A percentile compares a stretch with the other conserved stretches of the same genome.
Evolutionary conservation across 1,140 invertebrate genomes (phyloP).

Genomic region (Drosophila neocordata): DNA sequence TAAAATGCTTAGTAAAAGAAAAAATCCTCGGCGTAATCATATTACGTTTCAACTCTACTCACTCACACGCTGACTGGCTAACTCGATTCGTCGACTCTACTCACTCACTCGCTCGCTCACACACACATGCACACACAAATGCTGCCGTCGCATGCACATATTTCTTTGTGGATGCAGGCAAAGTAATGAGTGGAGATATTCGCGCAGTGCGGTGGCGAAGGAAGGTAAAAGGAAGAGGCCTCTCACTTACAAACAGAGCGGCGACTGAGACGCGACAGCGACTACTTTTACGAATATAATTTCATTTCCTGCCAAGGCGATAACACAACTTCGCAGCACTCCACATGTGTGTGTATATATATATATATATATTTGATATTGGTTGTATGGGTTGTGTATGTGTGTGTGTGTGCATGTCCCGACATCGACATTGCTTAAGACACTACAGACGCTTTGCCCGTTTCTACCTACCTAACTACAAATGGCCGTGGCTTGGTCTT

Average conservation of each 20-base stretch:
- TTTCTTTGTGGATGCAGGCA: background rate
- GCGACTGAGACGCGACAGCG: conserved; percentile 20
- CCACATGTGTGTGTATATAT: conserved; percentile 18
- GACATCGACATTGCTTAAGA: conserved; percentile 57
- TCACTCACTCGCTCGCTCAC: background rate
- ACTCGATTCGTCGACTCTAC: background rate
- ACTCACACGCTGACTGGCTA: background rate
- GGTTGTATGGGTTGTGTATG: no score
- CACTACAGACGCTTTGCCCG: conserved; percentile 18
- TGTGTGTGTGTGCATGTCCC: conserved; percentile 51
- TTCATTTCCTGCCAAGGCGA: conserved; percentile 79
- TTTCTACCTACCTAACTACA: conserved; percentile 42
- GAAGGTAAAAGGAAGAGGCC: conserved; percentile 24
- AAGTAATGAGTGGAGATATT: background rate
- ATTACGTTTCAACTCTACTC: conserved; percentile 41
- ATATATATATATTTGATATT: background rate
- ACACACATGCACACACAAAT: background rate
- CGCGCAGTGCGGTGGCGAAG: background rate
- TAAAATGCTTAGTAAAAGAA: conserved; percentile 49
- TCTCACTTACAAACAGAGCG: conserved; percentile 48
- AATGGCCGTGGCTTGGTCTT: conserved; percentile 6
- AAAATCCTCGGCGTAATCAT: conserved; percentile 57
- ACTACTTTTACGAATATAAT: conserved; percentile 75
- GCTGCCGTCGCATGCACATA: conserved; percentile 3
- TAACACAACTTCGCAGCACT: conserved; percentile 62